These are phyloP conservation scores for Oreohelix idahoensis DNA, from an alignment of 1,140 invertebrate species.

Conservation along the genomic window DNA sequence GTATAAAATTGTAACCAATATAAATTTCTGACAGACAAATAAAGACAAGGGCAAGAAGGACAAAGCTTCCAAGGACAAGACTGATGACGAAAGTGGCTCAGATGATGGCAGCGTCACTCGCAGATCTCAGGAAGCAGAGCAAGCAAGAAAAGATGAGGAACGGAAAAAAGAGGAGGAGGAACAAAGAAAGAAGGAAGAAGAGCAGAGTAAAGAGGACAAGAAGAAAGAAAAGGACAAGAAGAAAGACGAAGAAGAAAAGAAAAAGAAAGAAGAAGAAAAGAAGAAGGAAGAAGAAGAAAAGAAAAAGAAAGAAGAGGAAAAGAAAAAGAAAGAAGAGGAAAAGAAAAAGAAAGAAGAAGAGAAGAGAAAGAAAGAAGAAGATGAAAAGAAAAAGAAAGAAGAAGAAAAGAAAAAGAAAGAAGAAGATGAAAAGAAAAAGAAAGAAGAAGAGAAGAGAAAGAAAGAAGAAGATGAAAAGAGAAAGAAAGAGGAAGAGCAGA, in stretches of 20 bases:
- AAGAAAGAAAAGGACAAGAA: not conserved
- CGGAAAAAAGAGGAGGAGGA: not conserved
- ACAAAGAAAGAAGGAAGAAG: not conserved
- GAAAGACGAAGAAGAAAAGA: not conserved
- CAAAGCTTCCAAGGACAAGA: not conserved
- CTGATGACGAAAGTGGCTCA: slow-evolving; percentile 4
- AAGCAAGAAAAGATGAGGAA: not conserved
- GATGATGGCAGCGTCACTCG: not conserved
- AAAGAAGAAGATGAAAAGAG: slow-evolving; percentile 18
- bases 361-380: not conserved
- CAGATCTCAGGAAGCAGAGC: not conserved
- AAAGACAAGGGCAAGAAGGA: not conserved
- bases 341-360: not conserved
- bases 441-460: slow-evolving; percentile 3
- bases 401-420: not conserved
- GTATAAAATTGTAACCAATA: not conserved
- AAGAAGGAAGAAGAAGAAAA: slow-evolving; percentile 31
- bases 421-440: slow-evolving; percentile 22
- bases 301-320: slow-evolving; percentile 36
- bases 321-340: not conserved
- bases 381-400: slow-evolving; percentile 11
- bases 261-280: not conserved
- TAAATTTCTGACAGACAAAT: not conserved
- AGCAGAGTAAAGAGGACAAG: too few species aligned
- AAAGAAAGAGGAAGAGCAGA: not conserved